These are phyloP conservation scores for Myripristis murdjan DNA, from an alignment of 2,797 vertebrate species.

Conservation along the genomic window DNA sequence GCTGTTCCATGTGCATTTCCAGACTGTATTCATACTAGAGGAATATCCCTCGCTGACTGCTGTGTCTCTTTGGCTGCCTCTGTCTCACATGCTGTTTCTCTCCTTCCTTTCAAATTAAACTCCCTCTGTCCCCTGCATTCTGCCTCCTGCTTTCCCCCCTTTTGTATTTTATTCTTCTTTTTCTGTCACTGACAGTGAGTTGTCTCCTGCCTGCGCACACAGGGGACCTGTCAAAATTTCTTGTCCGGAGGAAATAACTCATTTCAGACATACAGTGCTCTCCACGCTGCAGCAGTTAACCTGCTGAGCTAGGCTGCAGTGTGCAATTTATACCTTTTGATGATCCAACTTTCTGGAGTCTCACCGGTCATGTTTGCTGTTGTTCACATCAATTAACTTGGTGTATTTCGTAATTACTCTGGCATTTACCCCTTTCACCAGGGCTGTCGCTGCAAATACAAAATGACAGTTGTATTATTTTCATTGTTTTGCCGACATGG, in stretches of 20 bases:
- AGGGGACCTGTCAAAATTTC: slow-evolving; percentile 21
- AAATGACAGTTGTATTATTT: slow-evolving; percentile 3
- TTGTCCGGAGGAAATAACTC: slow-evolving; percentile 23
- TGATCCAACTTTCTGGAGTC: slow-evolving; percentile 31
- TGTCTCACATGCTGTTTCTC: background rate
- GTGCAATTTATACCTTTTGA: background rate
- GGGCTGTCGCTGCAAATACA: background rate
- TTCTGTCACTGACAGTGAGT: slow-evolving; percentile 22
- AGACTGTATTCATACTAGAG: slow-evolving; percentile 5
- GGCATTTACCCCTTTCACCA: slow-evolving; percentile 7
- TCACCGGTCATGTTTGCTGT: slow-evolving; percentile 1
- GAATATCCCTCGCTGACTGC: slow-evolving; percentile 13
- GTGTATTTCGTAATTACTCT: slow-evolving; percentile 15
- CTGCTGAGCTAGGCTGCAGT: slow-evolving; percentile 39
- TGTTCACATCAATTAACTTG: background rate
- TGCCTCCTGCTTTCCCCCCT: background rate
- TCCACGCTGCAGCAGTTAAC: slow-evolving; percentile 28
- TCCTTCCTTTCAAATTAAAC: slow-evolving; percentile 25
- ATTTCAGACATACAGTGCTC: slow-evolving; percentile 16
- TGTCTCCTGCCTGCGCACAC: background rate
- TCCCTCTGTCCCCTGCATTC: background rate
- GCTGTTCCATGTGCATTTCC: slow-evolving; percentile 26
- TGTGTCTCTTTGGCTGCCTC: slow-evolving; percentile 12
- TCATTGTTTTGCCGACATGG: background rate
- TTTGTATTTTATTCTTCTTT: background rate